These are phyloP conservation scores for Enoplosus armatus DNA, from an alignment of 2,797 vertebrate species.

Conservation along the genomic window DNA sequence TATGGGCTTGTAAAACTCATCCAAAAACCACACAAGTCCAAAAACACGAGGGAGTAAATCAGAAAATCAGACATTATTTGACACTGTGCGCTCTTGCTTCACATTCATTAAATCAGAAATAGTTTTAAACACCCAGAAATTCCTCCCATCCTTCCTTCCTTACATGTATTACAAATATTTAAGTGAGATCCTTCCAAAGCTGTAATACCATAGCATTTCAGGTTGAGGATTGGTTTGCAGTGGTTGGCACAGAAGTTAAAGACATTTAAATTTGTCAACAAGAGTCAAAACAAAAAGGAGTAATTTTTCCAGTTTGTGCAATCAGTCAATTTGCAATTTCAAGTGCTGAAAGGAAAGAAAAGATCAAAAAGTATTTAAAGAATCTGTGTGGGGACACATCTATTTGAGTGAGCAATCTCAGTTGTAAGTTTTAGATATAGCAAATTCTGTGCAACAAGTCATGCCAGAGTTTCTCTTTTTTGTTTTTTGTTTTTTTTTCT, in stretches of 20 bases:
- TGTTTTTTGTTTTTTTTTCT: too few species aligned
- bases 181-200: not conserved
- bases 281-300: not conserved
- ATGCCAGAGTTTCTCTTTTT: too few species aligned
- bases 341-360: not conserved
- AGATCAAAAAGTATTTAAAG: not conserved
- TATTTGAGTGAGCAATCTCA: not conserved
- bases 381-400: not conserved
- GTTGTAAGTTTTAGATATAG: too few species aligned
- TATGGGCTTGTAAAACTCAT: conserved; percentile 3
- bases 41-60: not conserved
- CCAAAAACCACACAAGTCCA: not conserved
- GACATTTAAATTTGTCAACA: not conserved
- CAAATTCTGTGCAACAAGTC: too few species aligned
- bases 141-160: not conserved
- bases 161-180: not conserved
- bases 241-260: not conserved
- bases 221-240: not conserved
- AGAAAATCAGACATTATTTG: not conserved
- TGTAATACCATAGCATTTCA: not conserved
- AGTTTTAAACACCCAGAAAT: not conserved
- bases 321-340: not conserved
- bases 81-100: not conserved
- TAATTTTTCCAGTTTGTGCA: not conserved
- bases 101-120: conserved; percentile 3